A percentile compares a stretch with the other conserved stretches of the same genome.
Evolutionary conservation across 2,888 invertebrate species (phyloP).

Genomic region (Hypomecis atomaria): DNA sequence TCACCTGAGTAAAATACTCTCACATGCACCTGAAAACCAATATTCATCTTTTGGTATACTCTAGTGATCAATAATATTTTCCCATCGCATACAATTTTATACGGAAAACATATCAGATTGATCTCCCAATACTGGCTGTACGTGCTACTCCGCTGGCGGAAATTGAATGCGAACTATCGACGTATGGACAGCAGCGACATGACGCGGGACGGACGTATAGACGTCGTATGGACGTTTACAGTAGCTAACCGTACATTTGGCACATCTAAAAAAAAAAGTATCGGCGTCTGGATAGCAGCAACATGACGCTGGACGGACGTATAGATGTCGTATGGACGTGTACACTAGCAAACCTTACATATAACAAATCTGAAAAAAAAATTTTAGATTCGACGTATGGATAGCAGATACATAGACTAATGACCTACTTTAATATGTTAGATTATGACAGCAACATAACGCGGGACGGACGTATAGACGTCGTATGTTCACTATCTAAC

Average conservation of each 20-base stretch:
- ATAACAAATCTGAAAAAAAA: no score
- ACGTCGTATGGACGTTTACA: slow-evolving; percentile 10
- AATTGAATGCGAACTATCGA: slow-evolving; percentile 73
- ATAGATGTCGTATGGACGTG: no score
- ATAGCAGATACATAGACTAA: no score
- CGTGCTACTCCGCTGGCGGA: slow-evolving; percentile 61
- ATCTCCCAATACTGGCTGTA: slow-evolving; percentile 57
- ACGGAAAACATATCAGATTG: slow-evolving; percentile 46
- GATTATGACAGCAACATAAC: slow-evolving; percentile 58
- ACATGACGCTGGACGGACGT: no score
- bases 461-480: slow-evolving; percentile 35
- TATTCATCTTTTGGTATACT: not conserved
- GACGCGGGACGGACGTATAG: slow-evolving; percentile 40
- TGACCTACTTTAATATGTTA: no score
- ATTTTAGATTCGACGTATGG: no score
- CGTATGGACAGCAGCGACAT: slow-evolving; percentile 58
- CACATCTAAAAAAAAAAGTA: not conserved
- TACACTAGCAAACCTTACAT: no score
- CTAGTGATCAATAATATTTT: slow-evolving; percentile 6
- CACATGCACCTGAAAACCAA: no score
- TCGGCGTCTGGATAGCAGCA: not conserved
- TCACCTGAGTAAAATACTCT: no score
- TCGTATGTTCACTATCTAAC: not conserved
- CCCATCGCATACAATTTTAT: slow-evolving; percentile 35
- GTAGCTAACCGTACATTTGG: not conserved